Percentiles rank a stretch among this genome's conserved stretches.
Conservation (phyloP, 2,888 invertebrate species). For the Pomacea canaliculata region DNA sequence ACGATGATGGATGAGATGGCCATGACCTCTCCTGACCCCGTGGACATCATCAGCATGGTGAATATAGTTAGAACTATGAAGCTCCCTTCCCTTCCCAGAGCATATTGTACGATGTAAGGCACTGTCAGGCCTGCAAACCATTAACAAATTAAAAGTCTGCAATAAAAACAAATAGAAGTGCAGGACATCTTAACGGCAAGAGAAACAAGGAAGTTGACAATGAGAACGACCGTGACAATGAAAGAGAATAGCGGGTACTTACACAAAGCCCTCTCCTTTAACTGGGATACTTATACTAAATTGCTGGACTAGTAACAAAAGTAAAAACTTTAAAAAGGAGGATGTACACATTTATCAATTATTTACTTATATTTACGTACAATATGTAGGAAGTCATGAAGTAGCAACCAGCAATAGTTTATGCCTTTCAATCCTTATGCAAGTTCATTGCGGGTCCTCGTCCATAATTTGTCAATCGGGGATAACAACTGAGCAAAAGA, state of each 20-base stretch:
- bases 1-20: slow-evolving; percentile 59
- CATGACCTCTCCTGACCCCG: slow-evolving; percentile 62
- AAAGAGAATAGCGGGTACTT: too few relatives aligned
- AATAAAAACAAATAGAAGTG: neutral
- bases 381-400: too few relatives aligned
- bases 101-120: slow-evolving; percentile 46
- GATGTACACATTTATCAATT: too few relatives aligned
- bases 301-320: too few relatives aligned
- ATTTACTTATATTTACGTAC: too few relatives aligned
- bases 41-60: slow-evolving; percentile 59
- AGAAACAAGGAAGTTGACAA: neutral
- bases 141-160: neutral
- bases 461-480: too few relatives aligned
- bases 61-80: slow-evolving; percentile 48
- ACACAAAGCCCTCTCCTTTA: too few relatives aligned
- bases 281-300: too few relatives aligned
- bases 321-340: too few relatives aligned
- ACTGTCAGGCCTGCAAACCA: slow-evolving; percentile 45
- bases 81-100: slow-evolving; percentile 39
- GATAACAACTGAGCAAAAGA: neutral
- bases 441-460: too few relatives aligned
- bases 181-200: neutral
- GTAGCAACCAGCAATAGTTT: too few relatives aligned
- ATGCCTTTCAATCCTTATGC: too few relatives aligned
- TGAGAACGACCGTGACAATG: neutral